Base-by-base conservation (phyloP, 1,140 invertebrate species). In the Yoshiicerus persimilis region DNA sequence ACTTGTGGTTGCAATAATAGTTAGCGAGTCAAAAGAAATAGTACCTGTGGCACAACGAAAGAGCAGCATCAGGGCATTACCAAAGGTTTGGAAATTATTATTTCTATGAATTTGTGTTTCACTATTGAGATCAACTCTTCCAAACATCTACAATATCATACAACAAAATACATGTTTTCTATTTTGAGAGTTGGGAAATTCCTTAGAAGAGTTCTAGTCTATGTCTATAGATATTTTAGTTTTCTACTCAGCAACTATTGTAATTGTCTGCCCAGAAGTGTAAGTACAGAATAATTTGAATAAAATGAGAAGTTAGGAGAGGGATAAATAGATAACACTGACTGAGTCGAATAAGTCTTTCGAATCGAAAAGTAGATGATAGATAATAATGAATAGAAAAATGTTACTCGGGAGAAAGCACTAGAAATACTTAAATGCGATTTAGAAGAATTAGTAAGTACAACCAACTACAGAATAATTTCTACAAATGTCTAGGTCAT, bases 81-180 rank as follows among this genome's bases (percentile, higher is more conserved):
- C 97, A 94, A 99, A 99, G 27, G 98, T 97, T 92, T 99, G 98
- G 92, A 99, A 99, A 93, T 99, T 99, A 92, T 99, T 99, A 93
- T 99, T 99, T 32, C 97, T 94, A 91, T 97, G 95, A 90, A 99
- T 99, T 30, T 95, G 93, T 8, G 96, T 96, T 0, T 95, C 95
- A 84, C 95, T 94, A 90, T 94, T 92, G 88, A 98, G 94, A 6
- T 95, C 95, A 90, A 99, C 99, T 94, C 98, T 99, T 62, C 98
- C 98, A 94, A 99, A 99, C 88, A 99, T 96, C 97, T 89, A 85
- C 75, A 89, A 70, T 16, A 85, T 41, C 38, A 85, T 32, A 56
- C 84, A 85, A 85, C 38, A 41, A 85, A n/a, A 38, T 84, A 38
- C 34, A 56, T 47, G 10, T 56, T 38, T 56, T 30, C 23, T 62